phyloP scores from a whole-genome alignment of 1,140 invertebrate species.

The Harpegnathos saltator region DNA sequence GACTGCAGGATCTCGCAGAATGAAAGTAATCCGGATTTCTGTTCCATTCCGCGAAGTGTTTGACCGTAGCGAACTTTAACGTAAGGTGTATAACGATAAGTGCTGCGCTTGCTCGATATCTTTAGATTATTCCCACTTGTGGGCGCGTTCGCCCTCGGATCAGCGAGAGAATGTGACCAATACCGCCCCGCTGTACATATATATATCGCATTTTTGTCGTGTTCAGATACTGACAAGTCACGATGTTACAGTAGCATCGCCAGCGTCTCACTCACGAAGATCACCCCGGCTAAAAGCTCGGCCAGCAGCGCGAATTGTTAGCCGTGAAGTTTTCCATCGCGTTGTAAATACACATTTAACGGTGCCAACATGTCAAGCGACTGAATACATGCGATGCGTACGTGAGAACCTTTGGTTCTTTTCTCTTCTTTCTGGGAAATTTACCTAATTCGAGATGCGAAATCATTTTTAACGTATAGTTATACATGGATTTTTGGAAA shows the following conservation, averaged over 20 bases:
- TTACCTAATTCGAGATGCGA: conserved; percentile 33
- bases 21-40: conserved; percentile 30
- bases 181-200: conserved; percentile 55
- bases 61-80: conserved; percentile 15
- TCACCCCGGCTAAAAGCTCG: not conserved
- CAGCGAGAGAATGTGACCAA: conserved; percentile 30
- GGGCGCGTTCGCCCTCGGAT: conserved; percentile 4
- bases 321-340: not conserved
- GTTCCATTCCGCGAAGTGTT: conserved; percentile 3
- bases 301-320: not conserved
- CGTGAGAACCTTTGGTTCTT: conserved; percentile 32
- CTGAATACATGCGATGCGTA: conserved; percentile 15
- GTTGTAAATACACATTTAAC: conserved; percentile 49
- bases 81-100: conserved; percentile 26
- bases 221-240: conserved; percentile 33
- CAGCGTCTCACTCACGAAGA: not conserved
- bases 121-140: conserved; percentile 45
- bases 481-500: conserved; percentile 35
- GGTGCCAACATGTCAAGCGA: conserved; percentile 7
- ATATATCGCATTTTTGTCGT: conserved; percentile 4
- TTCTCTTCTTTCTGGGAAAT: conserved; percentile 34
- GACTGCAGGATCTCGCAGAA: not conserved
- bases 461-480: conserved; percentile 38
- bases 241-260: not conserved
- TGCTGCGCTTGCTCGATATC: conserved; percentile 45